Percentiles rank a stretch among this genome's conserved stretches.
These are phyloP conservation scores for Lithophane semibrunnea DNA, from an alignment of 2,888 invertebrate species.

Conservation along the genomic window DNA sequence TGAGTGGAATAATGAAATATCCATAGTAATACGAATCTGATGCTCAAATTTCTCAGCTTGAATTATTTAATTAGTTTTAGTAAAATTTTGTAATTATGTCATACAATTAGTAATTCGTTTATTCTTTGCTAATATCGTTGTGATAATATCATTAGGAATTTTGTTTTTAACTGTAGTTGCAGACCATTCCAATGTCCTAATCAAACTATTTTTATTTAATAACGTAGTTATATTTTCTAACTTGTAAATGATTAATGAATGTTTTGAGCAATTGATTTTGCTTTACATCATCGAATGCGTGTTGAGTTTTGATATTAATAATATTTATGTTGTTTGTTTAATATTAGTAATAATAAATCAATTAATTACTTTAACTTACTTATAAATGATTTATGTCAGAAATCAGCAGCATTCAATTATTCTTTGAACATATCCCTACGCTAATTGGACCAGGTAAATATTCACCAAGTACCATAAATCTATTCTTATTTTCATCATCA, in stretches of 20 bases:
- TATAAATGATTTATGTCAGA: slow-evolving; percentile 55
- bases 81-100: slow-evolving; percentile 76
- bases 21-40: slow-evolving; percentile 78
- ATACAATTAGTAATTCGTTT: slow-evolving; percentile 76
- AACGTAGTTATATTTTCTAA: slow-evolving; percentile 77
- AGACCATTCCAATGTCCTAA: slow-evolving; percentile 69
- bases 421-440: slow-evolving; percentile 63
- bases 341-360: slow-evolving; percentile 47
- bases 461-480: slow-evolving; percentile 58
- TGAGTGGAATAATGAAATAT: slow-evolving; percentile 77
- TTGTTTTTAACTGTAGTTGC: slow-evolving; percentile 78
- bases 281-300: slow-evolving; percentile 77
- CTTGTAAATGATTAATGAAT: slow-evolving; percentile 70
- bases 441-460: slow-evolving; percentile 65
- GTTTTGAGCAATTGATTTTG: slow-evolving; percentile 72
- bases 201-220: slow-evolving; percentile 69
- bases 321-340: slow-evolving; percentile 20
- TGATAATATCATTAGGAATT: slow-evolving; percentile 76
- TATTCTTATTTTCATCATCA: slow-evolving; percentile 63
- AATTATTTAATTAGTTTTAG: slow-evolving; percentile 77
- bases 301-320: slow-evolving; percentile 71
- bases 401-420: slow-evolving; percentile 66
- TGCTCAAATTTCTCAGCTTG: slow-evolving; percentile 88
- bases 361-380: slow-evolving; percentile 31
- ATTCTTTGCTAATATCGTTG: slow-evolving; percentile 80